These are phyloP conservation scores for Pararge aegeria DNA, from an alignment of 1,140 invertebrate genomes.

Conservation along the genomic window DNA sequence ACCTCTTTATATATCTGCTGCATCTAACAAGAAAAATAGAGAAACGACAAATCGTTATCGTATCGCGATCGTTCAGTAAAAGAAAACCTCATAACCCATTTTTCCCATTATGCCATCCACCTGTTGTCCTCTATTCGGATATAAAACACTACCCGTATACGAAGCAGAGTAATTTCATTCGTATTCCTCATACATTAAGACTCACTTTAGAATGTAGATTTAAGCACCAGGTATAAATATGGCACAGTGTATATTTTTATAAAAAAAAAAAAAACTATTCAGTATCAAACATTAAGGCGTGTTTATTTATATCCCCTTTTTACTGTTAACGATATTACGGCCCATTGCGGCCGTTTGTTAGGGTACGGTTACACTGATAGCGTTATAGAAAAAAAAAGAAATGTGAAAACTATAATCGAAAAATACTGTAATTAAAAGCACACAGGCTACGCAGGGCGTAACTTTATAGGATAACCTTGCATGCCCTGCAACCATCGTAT, in stretches of 20 bases:
- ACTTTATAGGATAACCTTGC: too few species aligned
- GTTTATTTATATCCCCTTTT: slow-evolving; percentile 53
- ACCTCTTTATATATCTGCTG: too few species aligned
- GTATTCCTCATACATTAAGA: not conserved
- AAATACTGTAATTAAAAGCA: too few species aligned
- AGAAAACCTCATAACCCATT: slow-evolving; percentile 7
- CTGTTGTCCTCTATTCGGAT: slow-evolving; percentile 19
- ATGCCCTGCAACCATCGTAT: too few species aligned
- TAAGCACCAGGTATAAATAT: slow-evolving; percentile 1
- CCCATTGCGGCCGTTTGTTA: slow-evolving; percentile 21
- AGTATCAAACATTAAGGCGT: slow-evolving; percentile 38
- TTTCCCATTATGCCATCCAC: slow-evolving; percentile 11
- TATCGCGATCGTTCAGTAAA: not conserved
- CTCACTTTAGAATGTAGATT: not conserved
- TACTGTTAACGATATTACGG: slow-evolving; percentile 34
- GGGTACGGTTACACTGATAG: slow-evolving; percentile 16
- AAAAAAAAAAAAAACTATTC: slow-evolving; percentile 23
- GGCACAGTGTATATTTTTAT: slow-evolving; percentile 29
- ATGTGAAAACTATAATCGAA: too few species aligned
- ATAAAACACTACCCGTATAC: slow-evolving; percentile 3
- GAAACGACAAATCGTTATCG: not conserved
- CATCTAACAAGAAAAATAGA: too few species aligned
- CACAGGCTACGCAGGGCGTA: too few species aligned
- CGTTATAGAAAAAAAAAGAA: too few species aligned
- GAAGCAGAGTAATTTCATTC: not conserved